A percentile compares a stretch with the other conserved stretches of the same genome.
phyloP scores from a whole-genome alignment of 2,797 vertebrate genomes.

The Gymnothorax reevesii region DNA sequence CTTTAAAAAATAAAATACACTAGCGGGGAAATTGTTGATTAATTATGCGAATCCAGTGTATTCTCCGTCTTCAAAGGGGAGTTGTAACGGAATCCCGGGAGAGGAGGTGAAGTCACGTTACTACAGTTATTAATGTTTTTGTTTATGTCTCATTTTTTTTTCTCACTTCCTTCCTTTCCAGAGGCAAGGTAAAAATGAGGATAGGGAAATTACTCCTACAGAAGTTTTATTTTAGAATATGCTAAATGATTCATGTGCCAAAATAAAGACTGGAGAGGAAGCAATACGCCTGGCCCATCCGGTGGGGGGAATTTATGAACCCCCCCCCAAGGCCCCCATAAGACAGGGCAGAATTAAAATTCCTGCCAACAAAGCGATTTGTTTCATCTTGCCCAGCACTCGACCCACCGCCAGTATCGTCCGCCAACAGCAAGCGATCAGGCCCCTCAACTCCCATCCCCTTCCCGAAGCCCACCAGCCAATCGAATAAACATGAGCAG shows the following conservation, averaged over 20 bases:
- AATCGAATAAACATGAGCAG: not conserved
- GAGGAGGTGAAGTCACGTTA: not conserved
- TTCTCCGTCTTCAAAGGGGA: conserved; percentile 23
- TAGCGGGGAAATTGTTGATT: not conserved
- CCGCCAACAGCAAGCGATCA: not conserved
- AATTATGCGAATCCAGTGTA: conserved; percentile 22
- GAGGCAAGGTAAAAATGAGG: not conserved
- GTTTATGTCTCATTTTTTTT: not conserved
- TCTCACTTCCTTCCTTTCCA: not conserved
- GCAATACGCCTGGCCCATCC: not conserved
- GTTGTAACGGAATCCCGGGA: not conserved
- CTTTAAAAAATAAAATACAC: no score
- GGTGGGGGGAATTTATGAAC: not conserved
- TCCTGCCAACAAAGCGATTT: not conserved
- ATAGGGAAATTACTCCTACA: not conserved
- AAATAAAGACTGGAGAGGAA: not conserved
- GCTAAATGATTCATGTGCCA: not conserved
- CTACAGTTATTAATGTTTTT: conserved; percentile 20
- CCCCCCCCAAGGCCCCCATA: no score
- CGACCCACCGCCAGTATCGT: not conserved
- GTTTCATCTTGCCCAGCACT: not conserved
- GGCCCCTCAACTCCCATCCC: not conserved
- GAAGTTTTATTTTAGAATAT: not conserved
- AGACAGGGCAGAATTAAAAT: not conserved
- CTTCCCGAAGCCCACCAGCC: not conserved